Percentiles rank a stretch among this genome's conserved stretches.
Conservation (phyloP, 37 sponge, comb jelly and placozoan genomes). For the Chondrilla cf. caribensis region DNA sequence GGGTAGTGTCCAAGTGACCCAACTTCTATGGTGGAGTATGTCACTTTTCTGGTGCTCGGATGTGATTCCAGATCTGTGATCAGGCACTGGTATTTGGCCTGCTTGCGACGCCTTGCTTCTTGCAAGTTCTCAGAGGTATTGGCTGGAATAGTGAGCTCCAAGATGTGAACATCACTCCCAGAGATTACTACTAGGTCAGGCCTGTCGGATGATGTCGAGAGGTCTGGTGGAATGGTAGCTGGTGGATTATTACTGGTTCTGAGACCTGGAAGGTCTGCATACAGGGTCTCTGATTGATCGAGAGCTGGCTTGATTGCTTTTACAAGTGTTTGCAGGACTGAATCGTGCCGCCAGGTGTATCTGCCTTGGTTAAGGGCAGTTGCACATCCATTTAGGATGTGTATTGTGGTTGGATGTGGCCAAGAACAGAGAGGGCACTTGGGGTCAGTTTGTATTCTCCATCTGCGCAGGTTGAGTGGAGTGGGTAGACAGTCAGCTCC, state of each 20-base stretch:
- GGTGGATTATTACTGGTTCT: background rate
- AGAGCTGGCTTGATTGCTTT: background rate
- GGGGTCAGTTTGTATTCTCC: background rate
- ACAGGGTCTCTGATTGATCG: background rate
- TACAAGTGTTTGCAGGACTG: background rate
- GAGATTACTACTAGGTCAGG: background rate
- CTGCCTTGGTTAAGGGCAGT: background rate
- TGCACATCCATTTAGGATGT: background rate
- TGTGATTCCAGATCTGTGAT: background rate
- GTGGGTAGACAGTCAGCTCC: slow-evolving; percentile 1
- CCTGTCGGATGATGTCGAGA: background rate
- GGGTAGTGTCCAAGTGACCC: background rate
- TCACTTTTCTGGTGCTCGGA: background rate
- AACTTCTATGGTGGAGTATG: background rate
- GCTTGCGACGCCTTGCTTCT: background rate
- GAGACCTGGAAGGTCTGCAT: background rate
- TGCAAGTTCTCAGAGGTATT: background rate
- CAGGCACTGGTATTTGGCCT: background rate
- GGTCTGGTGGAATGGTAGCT: background rate
- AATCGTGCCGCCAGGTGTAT: background rate
- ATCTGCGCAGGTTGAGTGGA: background rate
- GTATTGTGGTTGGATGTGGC: background rate
- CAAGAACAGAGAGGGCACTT: background rate
- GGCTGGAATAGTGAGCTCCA: background rate
- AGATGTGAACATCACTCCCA: background rate